Evolutionary conservation across 2,113 vertebrate species (phyloP), one percentile per base, ranked within the genome.

Genomic region (Pseudorasbora parva): DNA sequence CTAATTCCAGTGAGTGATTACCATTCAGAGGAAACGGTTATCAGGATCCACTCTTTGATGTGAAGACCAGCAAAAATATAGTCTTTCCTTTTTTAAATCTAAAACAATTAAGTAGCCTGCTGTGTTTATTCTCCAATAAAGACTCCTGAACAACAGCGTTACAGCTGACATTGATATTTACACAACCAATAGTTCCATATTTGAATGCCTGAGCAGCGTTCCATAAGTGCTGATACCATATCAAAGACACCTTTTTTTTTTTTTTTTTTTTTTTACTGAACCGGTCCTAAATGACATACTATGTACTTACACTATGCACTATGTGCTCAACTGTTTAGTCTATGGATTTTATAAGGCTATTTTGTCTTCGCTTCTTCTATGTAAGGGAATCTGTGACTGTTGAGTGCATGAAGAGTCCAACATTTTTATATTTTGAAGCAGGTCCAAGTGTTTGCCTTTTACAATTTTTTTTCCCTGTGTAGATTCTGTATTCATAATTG

Each of bases 1-100:
- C 81, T 92, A 92, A 88, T 90, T 88, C 89, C 83, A 88, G 90
- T 89, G 91, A 90, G 90, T 87, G 88, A 90, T 85, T 89, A 77
- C 66, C 77, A 88, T 80, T 71, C 85, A 92, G 90, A 84, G 87
- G 91, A 92, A 88, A 91, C 86, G 88, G 87, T 81, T 89, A 89
- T 88, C 92, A 85, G 59, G 66, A 56, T 88, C 78, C 54, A 10
- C 59, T 72, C 15, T 79, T 56, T 74, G 74, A 25, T 43, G 57
- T 54, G 33, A 56, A 66, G 17, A 76, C 11, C n/a, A 15, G 41
- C 17, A 25, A 47, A 19, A 8, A 37, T 62, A 69, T 47, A 71
- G 66, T 82, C 23, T 49, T 85, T 83, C 57, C 47, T 79, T 60
- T 82, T 25, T 79, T 3, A 27, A 71, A 47, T 54, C 30, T 8